Evolutionary conservation across 2,888 invertebrate species (phyloP).

Genomic region (Trachelus troglodyta): DNA sequence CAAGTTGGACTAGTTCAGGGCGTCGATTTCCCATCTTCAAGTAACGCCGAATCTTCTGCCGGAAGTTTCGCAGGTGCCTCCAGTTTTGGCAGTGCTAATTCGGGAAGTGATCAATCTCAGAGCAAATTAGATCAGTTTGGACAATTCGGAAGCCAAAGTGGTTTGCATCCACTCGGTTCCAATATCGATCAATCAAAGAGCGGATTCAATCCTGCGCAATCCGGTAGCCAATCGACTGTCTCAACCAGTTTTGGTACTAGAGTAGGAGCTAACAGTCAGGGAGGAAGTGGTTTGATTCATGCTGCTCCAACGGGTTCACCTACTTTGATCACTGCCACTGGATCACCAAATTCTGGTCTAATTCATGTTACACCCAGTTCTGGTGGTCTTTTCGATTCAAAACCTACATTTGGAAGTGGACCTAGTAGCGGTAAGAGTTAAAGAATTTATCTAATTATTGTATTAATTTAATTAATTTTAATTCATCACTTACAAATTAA

Average conservation of each 20-base stretch:
- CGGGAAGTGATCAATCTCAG: neutral
- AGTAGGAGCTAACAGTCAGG: neutral
- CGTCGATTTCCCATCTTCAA: conserved; percentile 1
- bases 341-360: neutral
- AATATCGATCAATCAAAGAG: neutral
- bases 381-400: conserved; percentile 3
- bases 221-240: conserved; percentile 6
- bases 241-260: conserved; percentile 21
- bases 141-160: conserved; percentile 12
- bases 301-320: neutral
- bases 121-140: conserved; percentile 11
- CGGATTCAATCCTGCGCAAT: neutral
- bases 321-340: neutral
- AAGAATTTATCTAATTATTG: neutral
- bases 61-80: neutral
- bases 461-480: neutral
- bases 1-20: neutral
- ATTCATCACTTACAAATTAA: neutral
- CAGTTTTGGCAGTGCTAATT: neutral
- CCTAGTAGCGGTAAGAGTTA: neutral
- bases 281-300: conserved; percentile 13
- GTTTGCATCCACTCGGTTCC: neutral
- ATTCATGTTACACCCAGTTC: conserved; percentile 9
- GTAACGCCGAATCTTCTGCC: neutral
- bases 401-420: neutral